Percentiles rank a stretch among this genome's conserved stretches.
phyloP scores from a whole-genome alignment of 2,113 vertebrate genomes.

The Odobenus rosmarus region DNA sequence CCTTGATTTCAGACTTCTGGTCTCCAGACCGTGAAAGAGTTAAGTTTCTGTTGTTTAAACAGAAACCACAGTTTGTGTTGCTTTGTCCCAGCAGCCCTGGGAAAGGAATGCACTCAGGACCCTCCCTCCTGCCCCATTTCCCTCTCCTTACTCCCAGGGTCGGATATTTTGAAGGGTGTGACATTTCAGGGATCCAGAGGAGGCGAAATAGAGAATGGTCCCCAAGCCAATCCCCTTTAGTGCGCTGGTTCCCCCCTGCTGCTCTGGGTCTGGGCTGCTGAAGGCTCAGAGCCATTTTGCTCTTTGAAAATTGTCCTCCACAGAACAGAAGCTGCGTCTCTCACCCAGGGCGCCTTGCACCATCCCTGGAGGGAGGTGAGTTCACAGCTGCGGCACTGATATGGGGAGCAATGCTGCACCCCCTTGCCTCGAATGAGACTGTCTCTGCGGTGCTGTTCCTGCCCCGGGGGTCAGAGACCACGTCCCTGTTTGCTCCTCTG shows the following conservation, averaged over 20 bases:
- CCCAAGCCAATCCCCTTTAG: accelerated
- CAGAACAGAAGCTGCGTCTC: background rate
- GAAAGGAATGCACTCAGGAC: background rate
- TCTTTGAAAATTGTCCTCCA: background rate
- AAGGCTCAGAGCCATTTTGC: background rate
- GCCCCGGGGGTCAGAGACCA: background rate
- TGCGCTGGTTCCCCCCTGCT: background rate
- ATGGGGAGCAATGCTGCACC: background rate
- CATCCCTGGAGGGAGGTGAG: background rate
- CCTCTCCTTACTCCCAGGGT: no score
- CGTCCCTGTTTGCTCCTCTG: accelerated
- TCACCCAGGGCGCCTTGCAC: no score
- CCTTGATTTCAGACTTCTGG: background rate
- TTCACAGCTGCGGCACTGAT: no score
- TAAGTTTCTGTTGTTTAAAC: background rate
- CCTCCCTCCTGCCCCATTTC: background rate
- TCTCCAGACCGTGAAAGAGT: background rate
- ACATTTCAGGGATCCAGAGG: background rate
- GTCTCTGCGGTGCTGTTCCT: background rate
- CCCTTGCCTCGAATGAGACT: background rate
- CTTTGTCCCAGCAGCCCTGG: background rate
- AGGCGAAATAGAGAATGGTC: accelerated
- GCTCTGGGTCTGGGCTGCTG: background rate
- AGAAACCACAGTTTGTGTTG: background rate
- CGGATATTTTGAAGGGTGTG: background rate